Conservation (phyloP, 2,113 vertebrate species). For the Neotoma lepida region DNA sequence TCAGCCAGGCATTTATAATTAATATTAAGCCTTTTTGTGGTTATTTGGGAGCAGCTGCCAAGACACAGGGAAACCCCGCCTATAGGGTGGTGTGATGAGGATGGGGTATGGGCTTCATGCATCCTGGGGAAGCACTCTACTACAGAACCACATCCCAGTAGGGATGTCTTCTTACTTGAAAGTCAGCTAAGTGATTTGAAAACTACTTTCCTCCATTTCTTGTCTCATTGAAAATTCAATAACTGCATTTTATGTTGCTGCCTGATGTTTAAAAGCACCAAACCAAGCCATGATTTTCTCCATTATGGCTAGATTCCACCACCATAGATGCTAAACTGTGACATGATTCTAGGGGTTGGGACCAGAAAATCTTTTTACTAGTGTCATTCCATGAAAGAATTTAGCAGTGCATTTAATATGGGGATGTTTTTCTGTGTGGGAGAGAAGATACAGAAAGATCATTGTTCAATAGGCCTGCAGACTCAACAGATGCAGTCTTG, state of each 20-base stretch:
- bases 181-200: conserved; percentile 47
- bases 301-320: neutral
- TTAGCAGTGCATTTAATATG: neutral
- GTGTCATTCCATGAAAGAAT: neutral
- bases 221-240: conserved; percentile 3
- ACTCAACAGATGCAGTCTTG: neutral
- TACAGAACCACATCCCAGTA: neutral
- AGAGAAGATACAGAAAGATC: neutral
- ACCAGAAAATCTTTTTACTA: conserved; percentile 12
- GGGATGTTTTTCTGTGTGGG: neutral
- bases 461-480: neutral
- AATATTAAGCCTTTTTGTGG: too few species aligned
- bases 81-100: neutral
- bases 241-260: neutral
- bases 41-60: too few species aligned
- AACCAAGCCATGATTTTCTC: conserved; percentile 13
- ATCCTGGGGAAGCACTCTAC: neutral
- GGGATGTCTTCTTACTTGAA: neutral
- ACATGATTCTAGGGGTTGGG: neutral
- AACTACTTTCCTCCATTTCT: neutral
- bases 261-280: neutral
- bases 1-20: too few species aligned
- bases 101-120: neutral
- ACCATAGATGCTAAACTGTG: neutral
- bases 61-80: too few species aligned